Base-by-base conservation (phyloP, 2,888 invertebrate genomes). In the Ariolimax columbianus region DNA sequence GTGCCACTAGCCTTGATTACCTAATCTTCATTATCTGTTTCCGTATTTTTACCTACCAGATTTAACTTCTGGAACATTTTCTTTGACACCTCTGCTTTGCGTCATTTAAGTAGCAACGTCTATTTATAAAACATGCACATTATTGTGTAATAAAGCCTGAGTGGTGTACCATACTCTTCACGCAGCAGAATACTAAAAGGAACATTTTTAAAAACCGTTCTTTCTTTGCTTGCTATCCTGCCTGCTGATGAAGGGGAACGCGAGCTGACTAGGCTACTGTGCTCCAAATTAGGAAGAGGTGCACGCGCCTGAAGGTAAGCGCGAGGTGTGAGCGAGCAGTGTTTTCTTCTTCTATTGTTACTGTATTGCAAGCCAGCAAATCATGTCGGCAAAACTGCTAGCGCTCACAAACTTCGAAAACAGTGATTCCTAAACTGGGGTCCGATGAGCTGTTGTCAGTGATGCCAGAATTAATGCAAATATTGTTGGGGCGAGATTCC, bases 221-320 rank as follows among this genome's bases (percentile, higher is more conserved):
- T 63, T 63, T 63, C 4, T 63, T n/a, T 11, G 51, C 51, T 51
- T 17, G 51, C 7, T 17, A 11, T 17, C 51, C 63, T n/a, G 26
- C n/a, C 26, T 7, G 59, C 59, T 4, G 1, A 6, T 1, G 70
- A 36, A 70, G 70, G 70, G 36, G 23, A 36, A 38, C 70, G 36
- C 36, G 38, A 55, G 17, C 55, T 11, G 17, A 19, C 6, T 23
- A 14, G 55, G 55, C 70, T 70, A 38, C 70, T 11, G 9, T 36
- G 19, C 17, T 70, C 70, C 70, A 70, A 70, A 70, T 70, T 70
- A 70, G 70, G 70, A 70, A 70, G 2, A 19, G 70, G 36, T 70
- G 36, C 70, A 70, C 70, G 36, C 36, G 70, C 70, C 9, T 33
- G 38, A 33, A 36, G 70, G 70, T 70, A 23, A 36, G 70, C 70